Evolutionary conservation across 2,888 invertebrate species (phyloP).

Genomic region (Lasioglossum lativentre): DNA sequence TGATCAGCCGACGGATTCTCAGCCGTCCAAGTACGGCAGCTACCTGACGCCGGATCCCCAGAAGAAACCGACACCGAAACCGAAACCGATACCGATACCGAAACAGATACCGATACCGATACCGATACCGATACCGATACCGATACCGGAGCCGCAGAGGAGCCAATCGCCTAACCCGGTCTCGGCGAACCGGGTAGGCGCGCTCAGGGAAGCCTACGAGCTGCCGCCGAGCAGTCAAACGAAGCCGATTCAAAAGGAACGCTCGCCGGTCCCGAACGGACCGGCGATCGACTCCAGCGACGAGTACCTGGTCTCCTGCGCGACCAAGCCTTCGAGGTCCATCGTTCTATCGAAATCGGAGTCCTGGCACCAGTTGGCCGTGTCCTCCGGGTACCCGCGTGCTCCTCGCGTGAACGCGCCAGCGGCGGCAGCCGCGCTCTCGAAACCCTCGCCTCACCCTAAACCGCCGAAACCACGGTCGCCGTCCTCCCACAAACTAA

Average conservation of each 20-base stretch:
- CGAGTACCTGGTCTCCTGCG: conserved; percentile 81
- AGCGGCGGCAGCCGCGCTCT: conserved; percentile 63
- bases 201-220: conserved; percentile 69
- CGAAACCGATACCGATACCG: too few relatives aligned
- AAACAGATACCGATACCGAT: too few relatives aligned
- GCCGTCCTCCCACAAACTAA: conserved; percentile 89
- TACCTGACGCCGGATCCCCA: conserved; percentile 36
- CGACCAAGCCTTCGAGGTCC: conserved; percentile 78
- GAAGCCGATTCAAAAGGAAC: conserved; percentile 65
- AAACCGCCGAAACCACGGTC: conserved; percentile 88
- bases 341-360: conserved; percentile 88
- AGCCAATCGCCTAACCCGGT: conserved; percentile 45
- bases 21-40: conserved; percentile 21
- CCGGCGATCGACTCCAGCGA: conserved; percentile 80
- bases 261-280: conserved; percentile 66
- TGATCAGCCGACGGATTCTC: conserved; percentile 11
- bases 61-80: conserved; percentile 36
- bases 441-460: conserved; percentile 38
- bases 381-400: conserved; percentile 81
- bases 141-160: conserved; percentile 31
- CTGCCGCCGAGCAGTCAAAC: conserved; percentile 43
- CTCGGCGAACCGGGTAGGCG: conserved; percentile 56
- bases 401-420: conserved; percentile 69
- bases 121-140: too few relatives aligned
- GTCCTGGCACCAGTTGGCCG: conserved; percentile 91